Percentiles rank a stretch among this genome's conserved stretches.
Conservation (phyloP, 2,797 vertebrate genomes). For the Cheirogaleus major region DNA sequence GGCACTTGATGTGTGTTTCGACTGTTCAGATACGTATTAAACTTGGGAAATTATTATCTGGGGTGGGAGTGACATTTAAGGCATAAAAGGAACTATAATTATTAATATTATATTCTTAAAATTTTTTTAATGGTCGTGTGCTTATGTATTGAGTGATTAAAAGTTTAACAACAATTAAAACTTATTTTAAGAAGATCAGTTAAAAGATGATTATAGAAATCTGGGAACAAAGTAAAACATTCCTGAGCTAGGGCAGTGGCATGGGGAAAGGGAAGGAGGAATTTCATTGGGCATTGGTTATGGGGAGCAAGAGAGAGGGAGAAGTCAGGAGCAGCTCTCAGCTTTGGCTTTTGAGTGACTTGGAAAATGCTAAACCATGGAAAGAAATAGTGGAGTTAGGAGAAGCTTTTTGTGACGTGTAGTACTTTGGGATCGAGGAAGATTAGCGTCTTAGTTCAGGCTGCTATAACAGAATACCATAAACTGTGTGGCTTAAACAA, state of each 20-base stretch:
- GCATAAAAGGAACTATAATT: neutral
- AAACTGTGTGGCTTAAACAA: neutral
- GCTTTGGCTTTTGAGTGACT: neutral
- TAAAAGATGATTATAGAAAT: conserved; percentile 72
- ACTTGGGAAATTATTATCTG: neutral
- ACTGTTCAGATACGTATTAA: neutral
- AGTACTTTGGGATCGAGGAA: neutral
- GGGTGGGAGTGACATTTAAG: neutral
- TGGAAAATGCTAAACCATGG: neutral
- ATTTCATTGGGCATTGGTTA: neutral
- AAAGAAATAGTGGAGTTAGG: neutral
- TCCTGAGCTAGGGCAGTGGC: neutral
- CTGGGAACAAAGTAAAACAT: neutral
- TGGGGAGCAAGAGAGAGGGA: neutral
- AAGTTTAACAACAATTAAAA: neutral
- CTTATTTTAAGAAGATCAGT: conserved; percentile 85
- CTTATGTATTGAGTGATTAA: neutral
- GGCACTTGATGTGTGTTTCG: neutral
- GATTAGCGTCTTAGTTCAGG: neutral
- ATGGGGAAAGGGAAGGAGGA: neutral
- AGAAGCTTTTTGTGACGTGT: neutral
- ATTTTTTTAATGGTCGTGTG: neutral
- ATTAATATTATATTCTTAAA: neutral
- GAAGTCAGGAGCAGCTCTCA: neutral
- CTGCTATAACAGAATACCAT: neutral